These are phyloP conservation scores for Drosophila bocki DNA, from an alignment of 1,140 invertebrate species.

Conservation along the genomic window DNA sequence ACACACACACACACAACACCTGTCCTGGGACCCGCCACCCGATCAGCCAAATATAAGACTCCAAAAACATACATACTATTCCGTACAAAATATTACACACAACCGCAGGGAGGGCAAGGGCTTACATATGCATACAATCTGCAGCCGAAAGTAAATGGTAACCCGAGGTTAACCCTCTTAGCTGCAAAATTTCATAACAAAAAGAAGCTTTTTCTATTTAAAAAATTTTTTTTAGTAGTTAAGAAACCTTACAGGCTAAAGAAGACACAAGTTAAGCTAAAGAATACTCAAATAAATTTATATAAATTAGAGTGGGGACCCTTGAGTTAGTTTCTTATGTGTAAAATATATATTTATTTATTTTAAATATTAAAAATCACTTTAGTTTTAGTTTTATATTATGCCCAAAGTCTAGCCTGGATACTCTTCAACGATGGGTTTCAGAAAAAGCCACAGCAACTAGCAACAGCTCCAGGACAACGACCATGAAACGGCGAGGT, in stretches of 20 bases:
- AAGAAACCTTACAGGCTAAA: too few relatives aligned
- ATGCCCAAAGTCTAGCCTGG: background rate
- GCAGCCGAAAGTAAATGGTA: conserved; percentile 32
- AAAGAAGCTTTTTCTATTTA: too few relatives aligned
- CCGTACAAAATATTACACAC: conserved; percentile 66
- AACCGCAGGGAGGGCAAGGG: conserved; percentile 15
- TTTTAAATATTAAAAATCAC: background rate
- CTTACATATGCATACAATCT: conserved; percentile 39
- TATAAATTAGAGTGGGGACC: background rate
- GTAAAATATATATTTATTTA: background rate
- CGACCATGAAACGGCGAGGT: conserved; percentile 6
- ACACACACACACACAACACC: conserved; percentile 1
- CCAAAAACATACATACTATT: conserved; percentile 69
- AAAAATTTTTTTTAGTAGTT: too few relatives aligned
- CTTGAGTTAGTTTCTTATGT: background rate
- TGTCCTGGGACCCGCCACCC: conserved; percentile 11
- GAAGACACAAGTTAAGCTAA: background rate
- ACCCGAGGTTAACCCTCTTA: background rate
- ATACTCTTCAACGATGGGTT: conserved; percentile 12
- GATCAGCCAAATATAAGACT: conserved; percentile 50
- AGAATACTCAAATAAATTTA: background rate
- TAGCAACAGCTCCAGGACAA: conserved; percentile 39
- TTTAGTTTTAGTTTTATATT: background rate
- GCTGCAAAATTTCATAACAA: too few relatives aligned
- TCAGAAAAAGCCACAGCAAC: conserved; percentile 35